These are phyloP conservation scores for Mythimna lalbum DNA, from an alignment of 2,888 invertebrate species.

Conservation along the genomic window DNA sequence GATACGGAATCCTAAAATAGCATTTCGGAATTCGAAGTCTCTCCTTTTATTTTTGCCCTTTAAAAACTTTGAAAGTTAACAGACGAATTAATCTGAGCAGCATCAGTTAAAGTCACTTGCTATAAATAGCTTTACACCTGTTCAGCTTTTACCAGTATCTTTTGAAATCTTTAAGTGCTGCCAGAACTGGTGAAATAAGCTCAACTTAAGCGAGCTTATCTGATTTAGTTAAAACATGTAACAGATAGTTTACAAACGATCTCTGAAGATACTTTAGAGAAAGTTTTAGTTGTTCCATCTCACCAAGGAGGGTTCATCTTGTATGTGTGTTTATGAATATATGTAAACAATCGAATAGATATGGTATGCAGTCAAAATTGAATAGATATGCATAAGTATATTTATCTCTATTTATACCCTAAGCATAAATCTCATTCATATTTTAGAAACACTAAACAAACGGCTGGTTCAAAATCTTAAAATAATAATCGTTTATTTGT, in stretches of 20 bases:
- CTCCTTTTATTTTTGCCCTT: background rate
- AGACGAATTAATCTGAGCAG: constrained; percentile 9
- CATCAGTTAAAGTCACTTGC: constrained; percentile 23
- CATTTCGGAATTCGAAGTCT: background rate
- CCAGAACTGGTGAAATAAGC: background rate
- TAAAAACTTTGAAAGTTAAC: constrained; percentile 33
- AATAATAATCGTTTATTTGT: constrained; percentile 62
- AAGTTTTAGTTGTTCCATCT: too few relatives aligned
- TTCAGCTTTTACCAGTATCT: background rate
- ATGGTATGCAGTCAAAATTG: too few relatives aligned
- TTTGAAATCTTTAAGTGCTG: constrained; percentile 17
- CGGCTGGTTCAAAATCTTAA: constrained; percentile 33
- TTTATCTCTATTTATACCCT: too few relatives aligned
- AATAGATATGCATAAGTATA: too few relatives aligned
- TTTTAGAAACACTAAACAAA: constrained; percentile 25
- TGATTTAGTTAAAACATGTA: background rate
- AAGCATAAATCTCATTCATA: constrained; percentile 18
- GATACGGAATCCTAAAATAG: too few relatives aligned
- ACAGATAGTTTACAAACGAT: background rate
- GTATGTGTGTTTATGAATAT: too few relatives aligned
- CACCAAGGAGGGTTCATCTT: too few relatives aligned
- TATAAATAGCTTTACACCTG: constrained; percentile 15
- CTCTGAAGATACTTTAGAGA: constrained; percentile 3
- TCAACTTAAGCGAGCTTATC: constrained; percentile 2
- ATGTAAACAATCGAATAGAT: too few relatives aligned